Evolutionary conservation across 2,113 vertebrate species (phyloP).

Genomic region (Sinosuthora webbiana): DNA sequence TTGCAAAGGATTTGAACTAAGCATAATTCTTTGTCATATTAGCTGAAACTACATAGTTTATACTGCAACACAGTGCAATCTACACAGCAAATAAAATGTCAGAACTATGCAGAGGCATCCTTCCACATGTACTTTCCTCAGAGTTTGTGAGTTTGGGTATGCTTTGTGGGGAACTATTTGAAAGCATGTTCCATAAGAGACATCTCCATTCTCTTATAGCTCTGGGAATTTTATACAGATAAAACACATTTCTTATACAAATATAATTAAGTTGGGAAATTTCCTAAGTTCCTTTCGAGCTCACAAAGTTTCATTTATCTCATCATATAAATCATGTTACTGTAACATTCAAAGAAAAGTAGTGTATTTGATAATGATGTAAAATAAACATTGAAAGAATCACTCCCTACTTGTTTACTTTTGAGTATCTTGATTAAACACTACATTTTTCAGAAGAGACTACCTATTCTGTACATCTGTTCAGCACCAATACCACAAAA

Average conservation of each 20-base stretch:
- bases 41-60: neutral
- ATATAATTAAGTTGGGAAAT: neutral
- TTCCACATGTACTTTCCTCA: neutral
- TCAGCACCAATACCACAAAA: neutral
- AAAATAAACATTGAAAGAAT: conserved; percentile 7
- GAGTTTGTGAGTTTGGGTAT: neutral
- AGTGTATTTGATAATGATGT: neutral
- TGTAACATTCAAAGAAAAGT: neutral
- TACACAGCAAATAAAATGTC: neutral
- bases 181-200: neutral
- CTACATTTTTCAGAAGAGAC: neutral
- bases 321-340: neutral
- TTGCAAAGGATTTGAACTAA: neutral
- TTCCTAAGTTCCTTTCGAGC: neutral
- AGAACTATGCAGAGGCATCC: neutral
- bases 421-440: neutral
- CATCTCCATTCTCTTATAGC: neutral
- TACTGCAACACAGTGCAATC: neutral
- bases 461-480: neutral
- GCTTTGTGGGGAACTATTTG: neutral
- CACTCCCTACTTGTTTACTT: neutral
- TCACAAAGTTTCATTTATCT: neutral
- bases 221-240: neutral
- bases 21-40: neutral
- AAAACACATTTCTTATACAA: neutral